Conservation (phyloP, 2,113 vertebrate genomes). For the Chionomys nivalis region DNA sequence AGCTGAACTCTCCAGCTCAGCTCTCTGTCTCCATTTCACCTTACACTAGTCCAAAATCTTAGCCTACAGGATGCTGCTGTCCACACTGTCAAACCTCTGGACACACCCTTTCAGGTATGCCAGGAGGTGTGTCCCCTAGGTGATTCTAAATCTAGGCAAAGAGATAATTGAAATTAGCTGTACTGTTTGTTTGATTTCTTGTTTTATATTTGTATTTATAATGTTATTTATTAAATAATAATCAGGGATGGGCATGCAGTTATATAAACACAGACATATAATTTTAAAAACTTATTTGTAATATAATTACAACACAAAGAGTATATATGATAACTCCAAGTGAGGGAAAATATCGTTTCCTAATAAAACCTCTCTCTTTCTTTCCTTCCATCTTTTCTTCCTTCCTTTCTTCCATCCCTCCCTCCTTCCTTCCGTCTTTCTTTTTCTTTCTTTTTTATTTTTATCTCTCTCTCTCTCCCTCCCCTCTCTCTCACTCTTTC, state of each 20-base stretch:
- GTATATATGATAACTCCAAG: background rate
- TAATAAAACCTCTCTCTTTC: background rate
- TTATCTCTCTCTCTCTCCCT: rapidly evolving
- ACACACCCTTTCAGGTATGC: background rate
- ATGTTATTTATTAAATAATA: background rate
- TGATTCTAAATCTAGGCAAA: background rate
- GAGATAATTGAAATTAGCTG: background rate
- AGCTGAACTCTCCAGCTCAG: background rate
- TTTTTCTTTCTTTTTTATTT: rapidly evolving
- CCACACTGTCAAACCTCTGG: background rate
- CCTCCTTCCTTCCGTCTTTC: too few species aligned
- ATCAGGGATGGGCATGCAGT: background rate
- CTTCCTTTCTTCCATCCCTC: background rate
- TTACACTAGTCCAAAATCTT: background rate
- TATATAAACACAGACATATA: background rate
- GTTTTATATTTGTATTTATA: background rate
- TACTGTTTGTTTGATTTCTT: background rate
- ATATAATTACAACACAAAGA: background rate
- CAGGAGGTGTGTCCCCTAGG: background rate
- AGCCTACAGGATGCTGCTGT: background rate
- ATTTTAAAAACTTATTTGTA: background rate
- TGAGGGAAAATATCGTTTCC: background rate
- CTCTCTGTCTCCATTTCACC: background rate
- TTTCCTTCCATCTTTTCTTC: background rate
- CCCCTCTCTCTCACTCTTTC: conserved; percentile 1